phyloP scores from a whole-genome alignment of 2,888 invertebrate species.

The Nemotelus nigrinus region DNA sequence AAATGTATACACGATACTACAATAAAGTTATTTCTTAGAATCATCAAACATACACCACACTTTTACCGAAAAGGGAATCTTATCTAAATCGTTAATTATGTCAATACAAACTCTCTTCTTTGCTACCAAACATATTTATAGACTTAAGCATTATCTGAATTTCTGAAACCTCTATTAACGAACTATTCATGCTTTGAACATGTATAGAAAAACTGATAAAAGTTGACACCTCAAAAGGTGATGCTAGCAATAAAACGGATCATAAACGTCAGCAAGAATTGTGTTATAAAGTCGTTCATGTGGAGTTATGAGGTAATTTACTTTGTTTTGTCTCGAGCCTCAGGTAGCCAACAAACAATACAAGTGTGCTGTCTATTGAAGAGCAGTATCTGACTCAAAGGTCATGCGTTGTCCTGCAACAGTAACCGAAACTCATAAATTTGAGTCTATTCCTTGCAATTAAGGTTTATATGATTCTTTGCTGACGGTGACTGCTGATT shows the following conservation, averaged over 20 bases:
- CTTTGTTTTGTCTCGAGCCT: constrained; percentile 34
- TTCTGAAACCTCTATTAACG: not conserved
- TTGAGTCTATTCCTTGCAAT: too few relatives aligned
- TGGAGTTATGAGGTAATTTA: constrained; percentile 43
- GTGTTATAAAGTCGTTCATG: constrained; percentile 32
- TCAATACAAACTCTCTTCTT: not conserved
- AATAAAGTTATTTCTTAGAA: too few relatives aligned
- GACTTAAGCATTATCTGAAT: constrained; percentile 2
- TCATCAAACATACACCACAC: not conserved
- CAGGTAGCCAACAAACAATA: not conserved
- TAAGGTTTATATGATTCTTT: too few relatives aligned
- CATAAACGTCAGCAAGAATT: constrained; percentile 41
- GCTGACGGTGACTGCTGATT: too few relatives aligned
- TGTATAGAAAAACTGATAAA: not conserved
- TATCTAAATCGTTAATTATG: not conserved
- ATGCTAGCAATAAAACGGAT: constrained; percentile 40
- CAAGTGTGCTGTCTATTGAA: too few relatives aligned
- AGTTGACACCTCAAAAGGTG: constrained; percentile 36
- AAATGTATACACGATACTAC: too few relatives aligned
- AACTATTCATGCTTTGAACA: not conserved
- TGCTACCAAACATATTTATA: constrained; percentile 20
- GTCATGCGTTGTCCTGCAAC: too few relatives aligned
- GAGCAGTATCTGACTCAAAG: too few relatives aligned
- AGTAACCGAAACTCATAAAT: too few relatives aligned
- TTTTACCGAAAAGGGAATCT: too few relatives aligned